These are phyloP conservation scores for Melanargia galathea DNA, from an alignment of 2,888 invertebrate genomes.

Conservation along the genomic window DNA sequence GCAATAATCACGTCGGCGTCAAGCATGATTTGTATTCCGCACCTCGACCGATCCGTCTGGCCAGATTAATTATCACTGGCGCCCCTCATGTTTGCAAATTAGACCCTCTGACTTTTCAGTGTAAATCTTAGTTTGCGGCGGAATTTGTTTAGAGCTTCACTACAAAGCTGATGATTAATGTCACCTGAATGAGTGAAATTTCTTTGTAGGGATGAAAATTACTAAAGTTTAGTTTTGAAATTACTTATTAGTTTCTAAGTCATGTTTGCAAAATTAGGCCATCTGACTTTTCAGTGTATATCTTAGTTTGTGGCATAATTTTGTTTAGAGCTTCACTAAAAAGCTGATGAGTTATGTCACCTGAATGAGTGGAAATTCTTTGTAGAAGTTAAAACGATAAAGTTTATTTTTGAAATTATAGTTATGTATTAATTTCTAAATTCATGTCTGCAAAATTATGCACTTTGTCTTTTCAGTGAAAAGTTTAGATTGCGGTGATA, in stretches of 20 bases:
- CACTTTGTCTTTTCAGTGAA: slow-evolving; percentile 63
- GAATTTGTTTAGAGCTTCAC: slow-evolving; percentile 14
- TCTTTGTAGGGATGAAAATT: not conserved
- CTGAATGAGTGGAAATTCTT: not conserved
- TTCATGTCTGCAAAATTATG: slow-evolving; percentile 79
- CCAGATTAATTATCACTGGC: slow-evolving; percentile 77
- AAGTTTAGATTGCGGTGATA: slow-evolving; percentile 30
- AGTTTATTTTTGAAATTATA: too few relatives aligned
- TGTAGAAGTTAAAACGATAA: not conserved
- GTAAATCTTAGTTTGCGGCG: slow-evolving; percentile 40
- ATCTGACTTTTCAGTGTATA: slow-evolving; percentile 62
- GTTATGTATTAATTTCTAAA: too few relatives aligned
- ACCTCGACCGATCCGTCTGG: slow-evolving; percentile 70
- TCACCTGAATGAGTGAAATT: not conserved
- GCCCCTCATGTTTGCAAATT: slow-evolving; percentile 78
- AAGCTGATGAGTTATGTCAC: slow-evolving; percentile 2
- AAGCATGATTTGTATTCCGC: slow-evolving; percentile 72
- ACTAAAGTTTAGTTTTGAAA: too few relatives aligned
- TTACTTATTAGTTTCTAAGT: too few relatives aligned
- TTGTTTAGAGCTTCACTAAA: slow-evolving; percentile 7
- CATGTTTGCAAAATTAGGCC: slow-evolving; percentile 78
- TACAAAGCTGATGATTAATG: not conserved
- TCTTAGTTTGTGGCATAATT: slow-evolving; percentile 29
- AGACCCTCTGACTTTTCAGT: slow-evolving; percentile 66
- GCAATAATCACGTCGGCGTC: slow-evolving; percentile 48